Evolutionary conservation across 2,113 vertebrate species (phyloP).

Genomic region (Cyphomyrus discorhynchus): DNA sequence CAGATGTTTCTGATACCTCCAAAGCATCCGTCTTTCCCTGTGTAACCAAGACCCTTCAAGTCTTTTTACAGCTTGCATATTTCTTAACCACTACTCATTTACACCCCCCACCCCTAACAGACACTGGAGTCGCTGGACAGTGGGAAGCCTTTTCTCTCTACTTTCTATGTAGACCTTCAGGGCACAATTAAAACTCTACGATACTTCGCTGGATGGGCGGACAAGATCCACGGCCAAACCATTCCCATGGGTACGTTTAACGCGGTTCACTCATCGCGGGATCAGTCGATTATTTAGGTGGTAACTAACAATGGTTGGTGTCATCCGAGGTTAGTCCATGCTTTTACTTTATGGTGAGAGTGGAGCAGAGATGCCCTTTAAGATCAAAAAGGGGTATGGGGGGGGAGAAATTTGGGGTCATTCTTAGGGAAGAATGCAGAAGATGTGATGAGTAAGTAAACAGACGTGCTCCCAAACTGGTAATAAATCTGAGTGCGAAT

Average conservation of each 20-base stretch:
- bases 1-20: conserved; percentile 1
- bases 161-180: conserved; percentile 92
- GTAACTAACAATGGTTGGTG: background rate
- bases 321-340: background rate
- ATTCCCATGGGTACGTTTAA: conserved; percentile 87
- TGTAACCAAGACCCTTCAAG: background rate
- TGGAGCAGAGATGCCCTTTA: background rate
- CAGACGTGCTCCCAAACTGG: conserved; percentile 36
- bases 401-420: background rate
- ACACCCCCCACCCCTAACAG: conserved; percentile 52
- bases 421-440: background rate
- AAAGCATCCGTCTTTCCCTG: background rate
- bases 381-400: background rate
- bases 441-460: conserved; percentile 40
- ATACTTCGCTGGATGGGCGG: conserved; percentile 94
- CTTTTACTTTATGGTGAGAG: background rate
- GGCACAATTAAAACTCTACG: conserved; percentile 94
- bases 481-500: conserved; percentile 50
- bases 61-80: conserved; percentile 29
- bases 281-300: background rate
- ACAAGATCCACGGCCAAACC: conserved; percentile 93
- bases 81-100: conserved; percentile 34
- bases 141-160: conserved; percentile 93
- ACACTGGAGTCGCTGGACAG: conserved; percentile 93
- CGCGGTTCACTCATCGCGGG: background rate